Conservation (phyloP, 1,140 invertebrate genomes). For the Drosophila nebulosa region DNA sequence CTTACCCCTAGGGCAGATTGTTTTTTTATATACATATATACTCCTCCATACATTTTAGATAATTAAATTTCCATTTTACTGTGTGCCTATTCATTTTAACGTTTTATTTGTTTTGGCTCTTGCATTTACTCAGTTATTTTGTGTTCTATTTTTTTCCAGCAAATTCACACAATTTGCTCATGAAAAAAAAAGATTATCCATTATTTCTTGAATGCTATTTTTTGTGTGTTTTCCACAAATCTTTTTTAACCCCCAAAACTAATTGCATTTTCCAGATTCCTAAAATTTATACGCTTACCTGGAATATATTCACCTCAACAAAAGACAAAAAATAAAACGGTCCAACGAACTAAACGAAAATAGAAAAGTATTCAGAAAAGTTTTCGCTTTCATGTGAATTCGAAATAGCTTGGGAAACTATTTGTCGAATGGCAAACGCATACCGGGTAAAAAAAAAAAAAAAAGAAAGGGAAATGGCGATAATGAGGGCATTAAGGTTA, state of each 20-base stretch:
- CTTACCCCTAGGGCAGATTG: not conserved
- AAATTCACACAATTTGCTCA: slow-evolving; percentile 13
- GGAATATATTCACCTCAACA: slow-evolving; percentile 44
- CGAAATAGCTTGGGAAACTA: slow-evolving; percentile 39
- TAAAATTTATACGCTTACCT: slow-evolving; percentile 20
- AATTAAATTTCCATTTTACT: slow-evolving; percentile 53
- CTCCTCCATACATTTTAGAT: slow-evolving; percentile 31
- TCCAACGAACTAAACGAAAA: not conserved
- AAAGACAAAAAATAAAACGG: slow-evolving; percentile 12
- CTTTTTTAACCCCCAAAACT: not conserved
- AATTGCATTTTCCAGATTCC: not conserved
- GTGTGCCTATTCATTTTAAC: slow-evolving; percentile 38
- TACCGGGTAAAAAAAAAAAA: slow-evolving; percentile 21
- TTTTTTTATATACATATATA: not conserved
- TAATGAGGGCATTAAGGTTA: slow-evolving; percentile 58
- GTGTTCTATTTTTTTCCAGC: slow-evolving; percentile 23
- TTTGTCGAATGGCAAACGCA: slow-evolving; percentile 43
- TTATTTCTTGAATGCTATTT: not conserved
- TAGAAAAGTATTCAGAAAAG: slow-evolving; percentile 42
- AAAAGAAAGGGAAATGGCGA: slow-evolving; percentile 23
- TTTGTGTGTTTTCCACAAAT: not conserved
- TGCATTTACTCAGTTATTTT: slow-evolving; percentile 25
- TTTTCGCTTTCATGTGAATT: slow-evolving; percentile 5
- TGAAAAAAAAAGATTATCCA: not conserved
- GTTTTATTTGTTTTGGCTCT: slow-evolving; percentile 25